Evolutionary conservation across 2,888 invertebrate species (phyloP).

Genomic region (Aplocera efformata): DNA sequence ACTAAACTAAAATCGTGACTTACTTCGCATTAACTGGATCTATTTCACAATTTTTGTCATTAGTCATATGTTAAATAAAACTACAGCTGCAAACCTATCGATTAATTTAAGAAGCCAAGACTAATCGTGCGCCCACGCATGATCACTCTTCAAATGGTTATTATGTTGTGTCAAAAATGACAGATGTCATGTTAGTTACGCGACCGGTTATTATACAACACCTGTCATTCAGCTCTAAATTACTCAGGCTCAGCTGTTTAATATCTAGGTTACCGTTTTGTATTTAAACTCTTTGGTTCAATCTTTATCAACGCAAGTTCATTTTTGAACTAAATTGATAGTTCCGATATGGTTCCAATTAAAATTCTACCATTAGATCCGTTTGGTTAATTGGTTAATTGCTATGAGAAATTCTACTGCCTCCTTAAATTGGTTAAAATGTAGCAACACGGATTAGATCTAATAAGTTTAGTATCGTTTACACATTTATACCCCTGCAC

Average conservation of each 20-base stretch:
- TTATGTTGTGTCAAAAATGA: slow-evolving; percentile 42
- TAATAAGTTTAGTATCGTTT: too few relatives aligned
- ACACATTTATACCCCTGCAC: too few relatives aligned
- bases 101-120: slow-evolving; percentile 15
- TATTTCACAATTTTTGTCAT: slow-evolving; percentile 13
- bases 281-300: slow-evolving; percentile 18
- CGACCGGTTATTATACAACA: slow-evolving; percentile 47
- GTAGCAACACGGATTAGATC: too few relatives aligned
- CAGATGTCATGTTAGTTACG: slow-evolving; percentile 52
- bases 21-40: slow-evolving; percentile 1
- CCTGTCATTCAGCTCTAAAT: slow-evolving; percentile 39
- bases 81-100: slow-evolving; percentile 12
- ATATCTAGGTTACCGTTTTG: slow-evolving; percentile 26
- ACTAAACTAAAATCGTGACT: slow-evolving; percentile 13
- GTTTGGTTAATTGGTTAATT: slow-evolving; percentile 21
- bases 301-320: slow-evolving; percentile 11
- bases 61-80: slow-evolving; percentile 13
- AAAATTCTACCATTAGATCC: slow-evolving; percentile 4
- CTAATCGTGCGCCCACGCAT: slow-evolving; percentile 23
- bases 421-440: slow-evolving; percentile 11
- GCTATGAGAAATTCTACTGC: slow-evolving; percentile 8
- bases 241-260: slow-evolving; percentile 43
- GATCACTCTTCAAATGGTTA: slow-evolving; percentile 32
- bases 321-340: slow-evolving; percentile 10
- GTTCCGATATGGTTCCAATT: slow-evolving; percentile 8